Percentiles rank a stretch among this genome's conserved stretches.
phyloP scores from a whole-genome alignment of 2,113 vertebrate genomes.

The Sceloporus undulatus region DNA sequence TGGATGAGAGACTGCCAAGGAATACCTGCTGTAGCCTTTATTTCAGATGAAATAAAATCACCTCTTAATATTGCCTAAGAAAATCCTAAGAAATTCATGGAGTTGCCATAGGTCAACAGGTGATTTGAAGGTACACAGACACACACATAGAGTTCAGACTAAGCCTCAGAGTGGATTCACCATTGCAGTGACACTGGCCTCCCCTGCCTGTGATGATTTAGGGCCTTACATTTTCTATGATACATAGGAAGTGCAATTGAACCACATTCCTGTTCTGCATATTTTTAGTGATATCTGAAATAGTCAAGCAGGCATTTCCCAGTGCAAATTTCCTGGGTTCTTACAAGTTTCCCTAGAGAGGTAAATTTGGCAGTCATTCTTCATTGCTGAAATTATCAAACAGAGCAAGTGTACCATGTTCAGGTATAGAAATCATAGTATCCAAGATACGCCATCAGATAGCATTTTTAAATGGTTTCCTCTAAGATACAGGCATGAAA shows the following conservation, averaged over 20 bases:
- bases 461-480: not conserved
- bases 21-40: too few species aligned
- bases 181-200: too few species aligned
- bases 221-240: not conserved
- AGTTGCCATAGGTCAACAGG: too few species aligned
- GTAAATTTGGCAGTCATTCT: not conserved
- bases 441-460: not conserved
- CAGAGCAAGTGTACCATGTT: not conserved
- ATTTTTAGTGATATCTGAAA: not conserved
- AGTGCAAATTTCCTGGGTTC: not conserved
- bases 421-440: not conserved
- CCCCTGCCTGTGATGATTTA: not conserved
- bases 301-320: not conserved
- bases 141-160: too few species aligned
- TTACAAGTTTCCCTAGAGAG: not conserved
- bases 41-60: too few species aligned
- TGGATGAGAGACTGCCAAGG: too few species aligned
- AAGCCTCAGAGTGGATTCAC: too few species aligned
- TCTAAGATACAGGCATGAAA: not conserved
- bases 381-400: not conserved
- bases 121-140: too few species aligned
- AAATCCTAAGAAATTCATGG: too few species aligned
- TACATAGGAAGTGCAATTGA: not conserved
- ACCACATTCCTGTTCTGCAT: not conserved
- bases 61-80: not conserved